Evolutionary conservation across 2,113 vertebrate genomes (phyloP).

Genomic region (Phasianus colchicus): DNA sequence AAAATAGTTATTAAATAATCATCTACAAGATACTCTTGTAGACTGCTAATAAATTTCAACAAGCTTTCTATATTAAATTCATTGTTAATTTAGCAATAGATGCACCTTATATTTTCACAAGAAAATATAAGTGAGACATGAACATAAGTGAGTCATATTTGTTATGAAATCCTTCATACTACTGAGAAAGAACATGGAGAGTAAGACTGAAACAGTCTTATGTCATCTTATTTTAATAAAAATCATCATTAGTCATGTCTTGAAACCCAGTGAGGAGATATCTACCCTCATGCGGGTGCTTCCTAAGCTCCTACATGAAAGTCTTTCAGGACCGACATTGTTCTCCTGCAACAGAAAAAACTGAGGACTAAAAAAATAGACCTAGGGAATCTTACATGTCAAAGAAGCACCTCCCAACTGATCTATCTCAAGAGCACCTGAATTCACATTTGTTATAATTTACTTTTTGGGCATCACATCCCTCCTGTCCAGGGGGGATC

Average conservation of each 20-base stretch:
- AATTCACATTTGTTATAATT: neutral
- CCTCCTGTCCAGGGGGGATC: fast-evolving
- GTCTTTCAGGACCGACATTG: neutral
- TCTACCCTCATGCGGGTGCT: neutral
- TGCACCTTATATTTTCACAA: neutral
- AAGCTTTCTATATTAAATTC: neutral
- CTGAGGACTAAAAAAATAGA: neutral
- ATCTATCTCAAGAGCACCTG: neutral
- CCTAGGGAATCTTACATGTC: neutral
- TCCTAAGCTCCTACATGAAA: neutral
- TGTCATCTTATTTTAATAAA: neutral
- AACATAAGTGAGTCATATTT: neutral
- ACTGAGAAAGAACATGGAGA: neutral
- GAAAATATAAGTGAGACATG: neutral
- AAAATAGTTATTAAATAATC: slow-evolving; percentile 23
- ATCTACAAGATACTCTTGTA: neutral
- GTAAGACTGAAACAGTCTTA: neutral
- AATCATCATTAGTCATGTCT: neutral
- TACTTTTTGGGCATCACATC: neutral
- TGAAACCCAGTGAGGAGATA: neutral
- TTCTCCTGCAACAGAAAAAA: neutral
- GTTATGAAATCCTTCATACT: neutral
- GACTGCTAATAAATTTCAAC: neutral
- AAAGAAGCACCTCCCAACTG: neutral
- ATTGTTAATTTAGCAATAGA: slow-evolving; percentile 2